Evolutionary conservation across 1,140 invertebrate species (phyloP).

Genomic region (Drosophila kikkawai): DNA sequence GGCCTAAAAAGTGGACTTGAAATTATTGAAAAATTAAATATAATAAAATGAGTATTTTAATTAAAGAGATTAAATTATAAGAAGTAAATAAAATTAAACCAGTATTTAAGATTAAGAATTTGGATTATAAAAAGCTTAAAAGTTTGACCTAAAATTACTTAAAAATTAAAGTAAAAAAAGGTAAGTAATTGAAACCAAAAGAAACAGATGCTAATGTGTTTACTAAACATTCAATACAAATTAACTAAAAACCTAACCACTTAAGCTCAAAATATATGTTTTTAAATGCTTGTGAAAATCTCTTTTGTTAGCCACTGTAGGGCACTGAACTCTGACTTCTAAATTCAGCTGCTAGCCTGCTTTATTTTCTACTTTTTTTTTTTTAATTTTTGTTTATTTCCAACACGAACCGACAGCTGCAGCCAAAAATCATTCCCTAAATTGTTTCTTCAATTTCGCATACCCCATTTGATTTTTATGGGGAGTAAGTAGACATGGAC

Average conservation of each 20-base stretch:
- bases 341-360: not conserved
- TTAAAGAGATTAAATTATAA: too few relatives aligned
- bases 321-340: constrained; percentile 10
- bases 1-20: too few relatives aligned
- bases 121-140: not conserved
- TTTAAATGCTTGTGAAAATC: too few relatives aligned
- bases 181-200: too few relatives aligned
- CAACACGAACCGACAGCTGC: constrained; percentile 45
- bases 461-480: constrained; percentile 19
- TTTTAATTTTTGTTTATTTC: constrained; percentile 44
- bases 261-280: too few relatives aligned
- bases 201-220: too few relatives aligned
- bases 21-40: too few relatives aligned
- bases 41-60: too few relatives aligned
- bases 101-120: not conserved
- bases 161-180: not conserved
- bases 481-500: not conserved
- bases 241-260: too few relatives aligned
- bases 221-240: too few relatives aligned
- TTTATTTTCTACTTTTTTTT: not conserved
- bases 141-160: not conserved
- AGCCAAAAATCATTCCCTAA: constrained; percentile 39
- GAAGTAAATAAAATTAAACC: not conserved
- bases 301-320: constrained; percentile 15
- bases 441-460: constrained; percentile 37